Evolutionary conservation across 2,797 vertebrate species (phyloP).

Genomic region (Todus mexicanus): DNA sequence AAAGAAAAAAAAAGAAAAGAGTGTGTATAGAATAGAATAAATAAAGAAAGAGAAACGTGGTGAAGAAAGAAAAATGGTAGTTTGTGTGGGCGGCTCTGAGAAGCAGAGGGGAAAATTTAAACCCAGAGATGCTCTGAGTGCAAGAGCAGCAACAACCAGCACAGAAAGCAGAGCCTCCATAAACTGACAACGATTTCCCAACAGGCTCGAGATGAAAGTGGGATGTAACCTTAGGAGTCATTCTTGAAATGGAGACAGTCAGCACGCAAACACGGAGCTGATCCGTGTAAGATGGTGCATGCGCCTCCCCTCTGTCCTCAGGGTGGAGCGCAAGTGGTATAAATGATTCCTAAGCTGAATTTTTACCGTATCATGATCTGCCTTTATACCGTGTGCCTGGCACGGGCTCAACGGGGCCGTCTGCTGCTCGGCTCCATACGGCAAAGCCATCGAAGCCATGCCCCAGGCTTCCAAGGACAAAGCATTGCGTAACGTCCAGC

Average conservation of each 20-base stretch:
- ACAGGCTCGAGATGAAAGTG: neutral
- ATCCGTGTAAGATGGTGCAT: neutral
- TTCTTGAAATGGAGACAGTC: neutral
- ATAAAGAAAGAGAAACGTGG: neutral
- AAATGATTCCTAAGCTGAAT: neutral
- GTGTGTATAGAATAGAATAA: neutral
- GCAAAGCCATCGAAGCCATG: neutral
- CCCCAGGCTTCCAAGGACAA: neutral
- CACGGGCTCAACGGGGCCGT: neutral
- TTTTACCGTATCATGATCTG: neutral
- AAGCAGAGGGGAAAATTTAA: neutral
- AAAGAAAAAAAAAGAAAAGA: too few relatives aligned
- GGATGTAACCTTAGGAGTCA: neutral
- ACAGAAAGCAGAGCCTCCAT: neutral
- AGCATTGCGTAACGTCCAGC: neutral
- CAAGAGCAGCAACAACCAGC: neutral
- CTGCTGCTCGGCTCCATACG: accelerated
- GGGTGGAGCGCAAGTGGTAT: neutral
- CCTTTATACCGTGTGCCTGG: neutral
- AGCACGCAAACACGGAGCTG: neutral
- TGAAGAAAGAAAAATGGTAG: neutral
- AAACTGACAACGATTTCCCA: neutral
- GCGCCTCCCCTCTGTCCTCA: neutral
- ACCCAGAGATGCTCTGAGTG: neutral
- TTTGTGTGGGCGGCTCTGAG: neutral